Conservation (phyloP, 2,113 vertebrate genomes). For the Phoenicopterus ruber region DNA sequence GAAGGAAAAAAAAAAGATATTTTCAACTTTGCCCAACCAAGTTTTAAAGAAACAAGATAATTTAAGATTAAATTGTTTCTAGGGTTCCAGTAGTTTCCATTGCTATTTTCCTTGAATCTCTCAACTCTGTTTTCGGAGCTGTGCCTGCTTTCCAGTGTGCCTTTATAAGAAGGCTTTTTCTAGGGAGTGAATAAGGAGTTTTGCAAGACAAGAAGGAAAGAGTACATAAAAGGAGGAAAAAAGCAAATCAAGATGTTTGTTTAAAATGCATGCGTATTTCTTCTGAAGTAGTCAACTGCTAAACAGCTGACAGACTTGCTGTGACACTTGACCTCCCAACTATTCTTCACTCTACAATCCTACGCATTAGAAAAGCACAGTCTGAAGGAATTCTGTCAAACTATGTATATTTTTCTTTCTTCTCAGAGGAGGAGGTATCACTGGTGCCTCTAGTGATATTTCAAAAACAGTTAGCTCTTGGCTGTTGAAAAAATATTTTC, state of each 20-base stretch:
- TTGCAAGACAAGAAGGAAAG: conserved; percentile 43
- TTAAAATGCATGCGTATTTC: conserved; percentile 8
- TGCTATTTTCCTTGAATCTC: conserved; percentile 19
- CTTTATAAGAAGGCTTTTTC: conserved; percentile 14
- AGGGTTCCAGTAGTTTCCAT: not conserved
- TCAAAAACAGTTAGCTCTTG: conserved; percentile 16
- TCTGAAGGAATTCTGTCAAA: conserved; percentile 46
- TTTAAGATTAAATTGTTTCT: conserved; percentile 2
- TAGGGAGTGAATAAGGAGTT: conserved; percentile 6
- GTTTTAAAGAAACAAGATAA: not conserved
- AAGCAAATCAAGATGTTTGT: conserved; percentile 51
- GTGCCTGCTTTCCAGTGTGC: conserved; percentile 28
- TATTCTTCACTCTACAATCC: conserved; percentile 6
- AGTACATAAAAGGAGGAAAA: not conserved
- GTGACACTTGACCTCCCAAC: conserved; percentile 56
- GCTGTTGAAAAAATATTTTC: conserved; percentile 43
- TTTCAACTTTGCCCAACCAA: not conserved
- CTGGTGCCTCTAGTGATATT: not conserved
- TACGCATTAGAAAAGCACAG: conserved; percentile 8
- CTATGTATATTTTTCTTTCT: conserved; percentile 24
- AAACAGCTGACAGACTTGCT: conserved; percentile 50
- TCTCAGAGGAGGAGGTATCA: not conserved
- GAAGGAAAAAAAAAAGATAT: not conserved
- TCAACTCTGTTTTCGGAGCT: not conserved
- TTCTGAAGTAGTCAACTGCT: conserved; percentile 59